Evolutionary conservation across 2,888 invertebrate genomes (phyloP), one percentile per base, ranked within the genome.

Genomic region (Heliconius erato): DNA sequence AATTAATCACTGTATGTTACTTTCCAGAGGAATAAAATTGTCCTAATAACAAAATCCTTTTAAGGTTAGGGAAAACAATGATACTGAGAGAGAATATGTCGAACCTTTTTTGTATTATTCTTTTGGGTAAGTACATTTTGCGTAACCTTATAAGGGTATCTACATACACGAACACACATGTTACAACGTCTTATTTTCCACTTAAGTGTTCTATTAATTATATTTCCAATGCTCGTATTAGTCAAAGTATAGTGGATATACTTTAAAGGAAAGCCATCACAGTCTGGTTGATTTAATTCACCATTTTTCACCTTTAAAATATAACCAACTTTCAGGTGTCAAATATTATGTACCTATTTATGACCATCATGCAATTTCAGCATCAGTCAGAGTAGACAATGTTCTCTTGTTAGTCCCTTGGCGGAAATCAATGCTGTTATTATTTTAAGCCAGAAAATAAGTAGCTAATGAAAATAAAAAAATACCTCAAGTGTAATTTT

Each of bases 31-130:
- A 80, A 84, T 49, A 69, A 78, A 84, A 80, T 82, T 71, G 79
- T 80, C 72, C 80, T 83, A 79, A 81, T 84, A 86, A 86, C 84
- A 85, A 86, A 87, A 87, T 86, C 86, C 86, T 85, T 87, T 87
- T 86, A 86, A 86, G 86, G 82, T 85, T 85, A 78, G 83, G 82
- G 83, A 82, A 86, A 87, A 87, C 87, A 85, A 81, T 84, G 82
- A 82, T 82, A 84, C 80, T 83, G 74, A 83, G 78, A 83, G 82
- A 85, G 84, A 85, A 69, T 69, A 74, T 82, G 79, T 86, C 84
- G 83, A 85, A 84, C 81, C 84, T 85, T 88, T 86, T 86, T 85
- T 85, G 83, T 84, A 84, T 84, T 82, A 83, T 79, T 82, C 79
- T 74, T 74, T 76, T 74, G 67, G 79, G 79, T 79, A 82, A 82